These are phyloP conservation scores for Polyodon spathula DNA, from an alignment of 2,113 vertebrate species.

Conservation along the genomic window DNA sequence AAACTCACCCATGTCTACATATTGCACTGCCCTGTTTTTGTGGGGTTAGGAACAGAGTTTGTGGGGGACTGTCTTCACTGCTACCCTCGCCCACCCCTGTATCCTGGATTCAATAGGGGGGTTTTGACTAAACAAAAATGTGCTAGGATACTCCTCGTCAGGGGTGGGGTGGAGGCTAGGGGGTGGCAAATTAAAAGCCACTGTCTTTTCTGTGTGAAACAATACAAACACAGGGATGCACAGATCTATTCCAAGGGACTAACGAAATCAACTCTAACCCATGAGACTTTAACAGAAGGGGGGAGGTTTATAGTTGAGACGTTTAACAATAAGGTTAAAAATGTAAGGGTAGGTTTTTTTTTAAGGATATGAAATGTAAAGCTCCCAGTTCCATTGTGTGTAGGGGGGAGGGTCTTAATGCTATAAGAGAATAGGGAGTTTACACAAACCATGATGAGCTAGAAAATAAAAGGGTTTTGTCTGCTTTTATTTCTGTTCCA, in stretches of 20 bases:
- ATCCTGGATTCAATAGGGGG: conserved; percentile 32
- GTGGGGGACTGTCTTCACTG: conserved; percentile 43
- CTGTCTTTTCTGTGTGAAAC: not conserved
- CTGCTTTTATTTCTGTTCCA: too few species aligned
- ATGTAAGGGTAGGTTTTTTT: too few species aligned
- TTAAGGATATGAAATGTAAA: too few species aligned
- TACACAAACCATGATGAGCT: too few species aligned
- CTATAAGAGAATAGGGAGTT: too few species aligned
- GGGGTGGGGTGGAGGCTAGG: too few species aligned
- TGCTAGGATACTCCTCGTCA: conserved; percentile 37
- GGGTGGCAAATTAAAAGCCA: conserved; percentile 17
- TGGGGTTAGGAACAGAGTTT: conserved; percentile 75
- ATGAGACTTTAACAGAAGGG: not conserved
- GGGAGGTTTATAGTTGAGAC: not conserved
- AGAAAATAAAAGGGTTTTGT: too few species aligned
- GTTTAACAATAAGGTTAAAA: too few species aligned
- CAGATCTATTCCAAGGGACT: not conserved
- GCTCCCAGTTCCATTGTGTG: too few species aligned
- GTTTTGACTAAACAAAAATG: conserved; percentile 32
- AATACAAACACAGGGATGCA: not conserved
- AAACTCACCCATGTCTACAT: conserved; percentile 75
- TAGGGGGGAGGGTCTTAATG: too few species aligned
- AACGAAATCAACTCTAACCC: not conserved
- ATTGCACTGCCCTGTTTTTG: conserved; percentile 76
- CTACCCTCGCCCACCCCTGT: conserved; percentile 31